Evolutionary conservation across 2,113 vertebrate species (phyloP), one percentile per base, ranked within the genome.

Genomic region (Corynorhinus townsendii): DNA sequence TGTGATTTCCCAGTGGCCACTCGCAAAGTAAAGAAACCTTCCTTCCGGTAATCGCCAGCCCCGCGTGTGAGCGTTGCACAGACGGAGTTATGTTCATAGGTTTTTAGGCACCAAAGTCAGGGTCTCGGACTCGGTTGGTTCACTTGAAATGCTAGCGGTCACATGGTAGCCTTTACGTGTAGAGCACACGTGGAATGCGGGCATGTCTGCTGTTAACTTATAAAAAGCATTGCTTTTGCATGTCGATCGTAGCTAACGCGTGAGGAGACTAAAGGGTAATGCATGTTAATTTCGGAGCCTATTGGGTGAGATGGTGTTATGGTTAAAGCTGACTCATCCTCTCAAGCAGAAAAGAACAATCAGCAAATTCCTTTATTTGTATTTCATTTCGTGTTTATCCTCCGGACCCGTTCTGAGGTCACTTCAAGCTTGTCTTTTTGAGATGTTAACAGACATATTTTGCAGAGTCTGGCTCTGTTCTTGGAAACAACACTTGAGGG

Each of bases 21-120:
- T 96, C 94, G 72, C 82, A 94, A 96, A 96, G 87, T 83, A 95
- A 95, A 87, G 93, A 92, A 97, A 92, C n/a, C 89, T 96, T 97
- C 69, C 83, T 96, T 94, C 85, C 75, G 72, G 66, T 89, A 79
- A 93, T 71, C 82, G 38, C 24, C 85, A 88, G 73, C 85, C 84
- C 68, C 82, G 71, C 87, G n/a, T 94, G 54, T 94, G 54, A 91
- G 71, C 62, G 66, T 83, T 91, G 83, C 84, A 71, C 35, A 75
- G 62, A 69, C 64, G 52, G 90, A 89, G 81, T 80, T 52, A 66
- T 89, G 12, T 86, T 91, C 83, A 49, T 76, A 75, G 54, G 47
- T 64, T 56, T 94, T 95, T 73, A 81, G 59, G 91, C n/a, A 69
- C 69, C 94, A 95, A 93, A 35, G 86, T 82, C 71, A 81, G n/a